Evolutionary conservation across 2,797 vertebrate species (phyloP), one percentile per base, ranked within the genome.

Genomic region (Pipistrellus nathusii): DNA sequence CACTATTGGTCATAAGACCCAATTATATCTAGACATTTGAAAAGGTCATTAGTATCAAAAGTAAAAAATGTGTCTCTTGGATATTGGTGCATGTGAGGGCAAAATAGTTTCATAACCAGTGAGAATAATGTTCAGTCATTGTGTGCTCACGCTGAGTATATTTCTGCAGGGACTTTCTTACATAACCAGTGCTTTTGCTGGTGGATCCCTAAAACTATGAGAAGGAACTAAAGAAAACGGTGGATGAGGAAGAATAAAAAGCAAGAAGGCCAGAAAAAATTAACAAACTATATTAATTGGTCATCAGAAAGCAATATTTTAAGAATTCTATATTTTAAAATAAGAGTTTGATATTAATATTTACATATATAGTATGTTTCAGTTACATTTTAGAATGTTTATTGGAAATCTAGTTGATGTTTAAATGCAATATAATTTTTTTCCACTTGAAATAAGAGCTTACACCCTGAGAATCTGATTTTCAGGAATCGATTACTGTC

Each of bases 271-370:
- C 18, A 53, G 44, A 3, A 3, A 17, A 10, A 41, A 23, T 13
- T 25, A 44, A 62, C 14, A 66, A 71, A 44, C 20, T 13, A 18
- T 75, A 72, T 51, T 71, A 71, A 80, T 14, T 55, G 12, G 6
- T 23, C n/a, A 69, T 78, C 5, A 84, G 71, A 94, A 94, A 75
- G 18, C 15, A 30, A 44, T 85, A 80, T 64, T 84, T 94, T 78
- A 85, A 77, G 30, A 77, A 71, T 64, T 66, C 53, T 62, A 8
- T 53, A 75, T 51, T 25, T 66, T 59, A 59, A 68, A 8, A n/a
- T 68, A 73, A 73, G 1, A 23, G 18, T 46, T 80, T 86, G n/a
- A 11, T 55, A n/a, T 80, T 86, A 27, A 11, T 55, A n/a, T 32
- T 64, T 71, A 55, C 17, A 91, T 48, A 76, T 41, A 86, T 41